Evolutionary conservation across 2,797 vertebrate genomes (phyloP).

Genomic region (Urophycis tenuis): DNA sequence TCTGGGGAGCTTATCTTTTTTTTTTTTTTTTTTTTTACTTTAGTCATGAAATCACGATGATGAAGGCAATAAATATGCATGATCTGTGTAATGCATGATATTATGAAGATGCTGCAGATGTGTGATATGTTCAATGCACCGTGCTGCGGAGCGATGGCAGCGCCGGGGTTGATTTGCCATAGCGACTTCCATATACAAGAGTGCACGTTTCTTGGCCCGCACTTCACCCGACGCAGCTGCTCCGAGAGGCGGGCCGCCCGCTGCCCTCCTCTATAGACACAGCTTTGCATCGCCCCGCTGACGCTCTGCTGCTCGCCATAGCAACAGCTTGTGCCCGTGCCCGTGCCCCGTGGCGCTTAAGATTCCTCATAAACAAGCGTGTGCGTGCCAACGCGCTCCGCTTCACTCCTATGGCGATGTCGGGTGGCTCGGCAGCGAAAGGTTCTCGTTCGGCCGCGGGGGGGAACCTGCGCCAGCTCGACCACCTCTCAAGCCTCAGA

Average conservation of each 20-base stretch:
- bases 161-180: no score
- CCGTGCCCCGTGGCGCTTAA: background rate
- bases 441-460: background rate
- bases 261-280: background rate
- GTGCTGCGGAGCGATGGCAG: background rate
- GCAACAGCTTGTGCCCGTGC: constrained; percentile 3
- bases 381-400: background rate
- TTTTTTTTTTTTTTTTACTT: no score
- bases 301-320: background rate
- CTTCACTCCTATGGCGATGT: background rate
- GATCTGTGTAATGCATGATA: background rate
- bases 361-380: background rate
- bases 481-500: background rate
- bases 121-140: background rate
- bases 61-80: background rate
- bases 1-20: background rate
- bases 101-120: background rate
- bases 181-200: no score
- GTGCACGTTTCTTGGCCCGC: no score
- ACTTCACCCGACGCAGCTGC: background rate
- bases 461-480: background rate
- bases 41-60: no score
- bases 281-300: background rate
- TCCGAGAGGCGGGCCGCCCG: background rate
- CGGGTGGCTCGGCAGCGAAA: background rate